Percentiles rank a stretch among this genome's conserved stretches.
These are phyloP conservation scores for Acipenser ruthenus DNA, from an alignment of 2,797 vertebrate species.

Conservation along the genomic window DNA sequence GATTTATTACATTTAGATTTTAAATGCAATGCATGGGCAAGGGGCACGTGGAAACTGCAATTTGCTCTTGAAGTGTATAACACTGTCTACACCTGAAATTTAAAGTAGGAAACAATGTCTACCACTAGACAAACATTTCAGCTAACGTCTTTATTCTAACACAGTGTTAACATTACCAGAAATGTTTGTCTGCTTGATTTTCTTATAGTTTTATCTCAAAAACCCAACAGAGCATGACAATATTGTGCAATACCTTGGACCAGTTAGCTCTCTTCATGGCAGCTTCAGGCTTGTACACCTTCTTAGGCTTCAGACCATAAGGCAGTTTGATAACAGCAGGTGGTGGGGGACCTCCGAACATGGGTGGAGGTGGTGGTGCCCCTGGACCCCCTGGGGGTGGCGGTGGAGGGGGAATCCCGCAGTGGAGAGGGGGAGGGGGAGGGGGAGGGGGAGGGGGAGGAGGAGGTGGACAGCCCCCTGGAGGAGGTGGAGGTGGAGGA, in stretches of 20 bases:
- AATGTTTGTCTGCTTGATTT: too few relatives aligned
- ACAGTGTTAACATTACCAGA: too few relatives aligned
- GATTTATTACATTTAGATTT: too few relatives aligned
- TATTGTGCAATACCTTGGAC: constrained; percentile 73
- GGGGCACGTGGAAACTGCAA: too few relatives aligned
- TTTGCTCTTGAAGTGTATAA: too few relatives aligned
- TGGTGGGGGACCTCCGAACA: constrained; percentile 37
- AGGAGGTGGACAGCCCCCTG: constrained; percentile 55
- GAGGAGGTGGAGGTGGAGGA: constrained; percentile 24
- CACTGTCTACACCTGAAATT: too few relatives aligned
- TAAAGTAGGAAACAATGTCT: too few relatives aligned
- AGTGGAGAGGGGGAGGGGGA: constrained; percentile 55
- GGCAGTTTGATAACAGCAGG: constrained; percentile 64
- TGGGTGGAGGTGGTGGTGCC: constrained; percentile 31
- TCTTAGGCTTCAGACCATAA: constrained; percentile 86
- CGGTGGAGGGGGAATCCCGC: constrained; percentile 55
- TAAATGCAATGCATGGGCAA: too few relatives aligned
- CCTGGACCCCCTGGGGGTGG: constrained; percentile 50
- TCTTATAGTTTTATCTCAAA: too few relatives aligned
- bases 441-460: constrained; percentile 63
- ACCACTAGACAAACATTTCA: too few relatives aligned
- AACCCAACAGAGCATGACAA: too few relatives aligned
- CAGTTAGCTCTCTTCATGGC: constrained; percentile 94
- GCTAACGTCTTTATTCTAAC: too few relatives aligned
- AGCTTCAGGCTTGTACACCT: constrained; percentile 74